phyloP scores from a whole-genome alignment of 2,797 vertebrate genomes.

The Pampus argenteus region DNA sequence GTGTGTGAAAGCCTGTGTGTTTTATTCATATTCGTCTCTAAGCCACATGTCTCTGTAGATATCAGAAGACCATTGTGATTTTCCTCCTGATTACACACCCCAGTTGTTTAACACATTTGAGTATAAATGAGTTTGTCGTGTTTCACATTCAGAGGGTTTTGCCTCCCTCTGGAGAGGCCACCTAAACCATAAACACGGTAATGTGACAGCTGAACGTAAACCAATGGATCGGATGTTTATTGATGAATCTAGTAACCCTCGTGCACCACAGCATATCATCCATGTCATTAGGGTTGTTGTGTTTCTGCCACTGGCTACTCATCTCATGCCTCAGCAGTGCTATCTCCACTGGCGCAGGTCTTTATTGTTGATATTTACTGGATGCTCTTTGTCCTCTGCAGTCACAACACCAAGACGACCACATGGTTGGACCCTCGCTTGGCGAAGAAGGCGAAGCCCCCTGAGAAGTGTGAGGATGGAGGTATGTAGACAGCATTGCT shows the following conservation, averaged over 20 bases:
- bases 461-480: slow-evolving; percentile 98
- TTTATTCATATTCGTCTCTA: slow-evolving; percentile 63
- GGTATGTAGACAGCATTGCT: slow-evolving; percentile 79
- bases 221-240: slow-evolving; percentile 39
- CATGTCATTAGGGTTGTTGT: background rate
- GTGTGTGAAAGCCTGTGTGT: slow-evolving; percentile 16
- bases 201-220: slow-evolving; percentile 51
- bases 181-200: slow-evolving; percentile 45
- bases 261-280: slow-evolving; percentile 12
- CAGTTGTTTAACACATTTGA: slow-evolving; percentile 60
- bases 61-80: slow-evolving; percentile 66
- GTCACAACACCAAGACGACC: slow-evolving; percentile 98
- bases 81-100: slow-evolving; percentile 74
- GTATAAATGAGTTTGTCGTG: slow-evolving; percentile 62
- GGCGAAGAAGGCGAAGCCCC: slow-evolving; percentile 97
- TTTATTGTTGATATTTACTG: slow-evolving; percentile 36
- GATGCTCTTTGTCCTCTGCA: slow-evolving; percentile 75
- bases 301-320: slow-evolving; percentile 7
- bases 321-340: background rate
- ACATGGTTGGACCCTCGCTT: slow-evolving; percentile 98
- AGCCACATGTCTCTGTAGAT: slow-evolving; percentile 68
- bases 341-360: slow-evolving; percentile 23
- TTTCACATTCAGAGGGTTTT: slow-evolving; percentile 57
- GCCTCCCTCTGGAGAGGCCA: slow-evolving; percentile 51
- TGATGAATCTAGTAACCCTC: slow-evolving; percentile 33